Evolutionary conservation across 2,113 vertebrate species (phyloP), one percentile per base, ranked within the genome.

Genomic region (Tretioscincus oriximinensis): DNA sequence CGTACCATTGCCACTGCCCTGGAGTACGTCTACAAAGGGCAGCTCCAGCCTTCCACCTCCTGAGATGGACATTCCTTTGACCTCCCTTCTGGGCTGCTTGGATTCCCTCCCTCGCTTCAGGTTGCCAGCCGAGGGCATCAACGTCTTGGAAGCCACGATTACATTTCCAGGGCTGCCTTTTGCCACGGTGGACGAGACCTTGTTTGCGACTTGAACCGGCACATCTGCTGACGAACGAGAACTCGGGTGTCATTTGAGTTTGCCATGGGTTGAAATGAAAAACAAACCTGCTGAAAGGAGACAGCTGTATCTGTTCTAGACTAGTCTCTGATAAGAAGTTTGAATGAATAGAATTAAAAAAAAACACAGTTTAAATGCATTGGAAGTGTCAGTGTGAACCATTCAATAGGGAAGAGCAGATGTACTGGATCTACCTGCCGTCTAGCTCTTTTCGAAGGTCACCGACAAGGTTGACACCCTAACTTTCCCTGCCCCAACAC

Each of bases 1-100:
- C 94, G 98, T 80, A 99, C 97, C 45, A 97, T 99, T 0, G 95
- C 98, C 88, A 98, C 97, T 0, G 97, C 97, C 2, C 93, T 99
- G 84, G 98, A 99, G 81, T 99, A 98, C 0, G 96, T 98, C 47
- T 97, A 98, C 92, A 98, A 98, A 90, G 97, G 97, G 7, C 97
- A 96, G 84, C 95, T 96, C 70, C 97, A 97, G 87, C 91, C 97
- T 1, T 91, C 96, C 1, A 89, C 95, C 9, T 96, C 97, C 66
- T 98, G 80, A 82, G 47, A 29, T 47, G 41, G 58, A 90, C 85
- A 7, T 1, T 6, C 26, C 26, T 9, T 21, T 24, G 22, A n/a
- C 45, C n/a, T 22, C 1, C 31, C 26, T 1, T 35, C 41, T 22
- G 70, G 22, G 20, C 16, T 7, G 35, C 61, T 78, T 69, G 28